A percentile compares a stretch with the other conserved stretches of the same genome.
Evolutionary conservation across 2,113 vertebrate species (phyloP).

Genomic region (Malurus cyaneus): DNA sequence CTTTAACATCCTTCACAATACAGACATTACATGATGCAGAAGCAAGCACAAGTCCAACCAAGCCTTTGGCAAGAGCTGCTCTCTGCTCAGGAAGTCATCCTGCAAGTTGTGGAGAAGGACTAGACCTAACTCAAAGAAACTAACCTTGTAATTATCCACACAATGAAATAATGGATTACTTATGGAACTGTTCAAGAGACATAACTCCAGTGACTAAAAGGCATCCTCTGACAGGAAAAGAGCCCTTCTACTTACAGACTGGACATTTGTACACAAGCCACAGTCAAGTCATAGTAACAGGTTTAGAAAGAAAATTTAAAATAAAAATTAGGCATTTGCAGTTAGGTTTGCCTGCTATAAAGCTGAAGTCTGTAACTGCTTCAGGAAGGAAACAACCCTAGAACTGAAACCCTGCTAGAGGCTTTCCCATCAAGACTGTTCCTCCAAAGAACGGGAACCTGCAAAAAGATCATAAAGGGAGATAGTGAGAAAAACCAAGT

Average conservation of each 20-base stretch:
- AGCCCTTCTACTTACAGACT: background rate
- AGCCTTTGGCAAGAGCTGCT: background rate
- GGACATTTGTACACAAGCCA: background rate
- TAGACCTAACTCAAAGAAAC: background rate
- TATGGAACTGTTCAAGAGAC: background rate
- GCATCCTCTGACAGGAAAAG: background rate
- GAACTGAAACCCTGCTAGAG: background rate
- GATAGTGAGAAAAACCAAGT: background rate
- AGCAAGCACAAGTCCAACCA: background rate
- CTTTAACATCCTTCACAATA: background rate
- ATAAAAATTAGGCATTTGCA: background rate
- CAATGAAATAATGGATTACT: background rate
- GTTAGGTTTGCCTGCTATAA: background rate
- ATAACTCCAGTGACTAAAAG: background rate
- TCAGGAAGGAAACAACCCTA: background rate
- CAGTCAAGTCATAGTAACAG: background rate
- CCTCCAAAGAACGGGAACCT: background rate
- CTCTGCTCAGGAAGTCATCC: background rate
- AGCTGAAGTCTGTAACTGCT: background rate
- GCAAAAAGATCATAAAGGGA: background rate
- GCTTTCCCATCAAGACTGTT: background rate
- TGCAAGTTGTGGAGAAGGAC: background rate
- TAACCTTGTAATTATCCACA: background rate
- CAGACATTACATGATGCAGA: background rate
- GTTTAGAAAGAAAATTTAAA: background rate